Evolutionary conservation across 2,797 vertebrate species (phyloP).

Genomic region (Catostomus latipinnis): DNA sequence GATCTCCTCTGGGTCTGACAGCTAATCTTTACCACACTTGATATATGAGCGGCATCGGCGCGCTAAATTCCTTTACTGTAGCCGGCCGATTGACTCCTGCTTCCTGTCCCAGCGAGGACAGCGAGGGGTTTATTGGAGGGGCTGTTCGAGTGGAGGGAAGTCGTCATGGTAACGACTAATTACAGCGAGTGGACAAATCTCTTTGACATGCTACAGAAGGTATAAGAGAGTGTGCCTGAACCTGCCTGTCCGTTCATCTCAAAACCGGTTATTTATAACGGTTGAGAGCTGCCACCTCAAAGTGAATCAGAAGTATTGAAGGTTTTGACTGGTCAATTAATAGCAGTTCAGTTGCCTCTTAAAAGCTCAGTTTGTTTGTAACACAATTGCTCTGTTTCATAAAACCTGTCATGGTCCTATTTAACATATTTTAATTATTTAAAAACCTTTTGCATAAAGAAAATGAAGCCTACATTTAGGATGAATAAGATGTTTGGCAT

Average conservation of each 20-base stretch:
- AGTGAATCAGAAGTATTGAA: neutral
- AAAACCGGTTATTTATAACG: neutral
- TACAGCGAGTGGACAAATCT: slow-evolving; percentile 66
- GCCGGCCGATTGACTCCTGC: slow-evolving; percentile 79
- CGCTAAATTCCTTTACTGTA: slow-evolving; percentile 83
- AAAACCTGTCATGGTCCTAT: neutral
- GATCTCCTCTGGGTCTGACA: slow-evolving; percentile 85
- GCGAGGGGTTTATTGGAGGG: slow-evolving; percentile 40
- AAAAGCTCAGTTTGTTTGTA: neutral
- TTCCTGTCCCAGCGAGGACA: slow-evolving; percentile 65
- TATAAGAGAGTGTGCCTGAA: slow-evolving; percentile 62
- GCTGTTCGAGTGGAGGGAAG: slow-evolving; percentile 52
- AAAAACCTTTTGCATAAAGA: too few species aligned
- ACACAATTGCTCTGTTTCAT: neutral
- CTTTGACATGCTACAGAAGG: slow-evolving; percentile 59
- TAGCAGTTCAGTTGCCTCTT: neutral
- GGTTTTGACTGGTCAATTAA: neutral
- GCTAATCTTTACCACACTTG: slow-evolving; percentile 87
- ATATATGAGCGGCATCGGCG: slow-evolving; percentile 82
- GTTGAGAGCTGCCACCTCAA: neutral
- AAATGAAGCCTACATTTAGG: too few species aligned
- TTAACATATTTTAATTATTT: too few species aligned
- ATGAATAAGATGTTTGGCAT: too few species aligned
- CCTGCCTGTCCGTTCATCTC: slow-evolving; percentile 54
- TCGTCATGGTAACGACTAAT: slow-evolving; percentile 76